Conservation (phyloP, 2,888 invertebrate species). For the Pomacea canaliculata region DNA sequence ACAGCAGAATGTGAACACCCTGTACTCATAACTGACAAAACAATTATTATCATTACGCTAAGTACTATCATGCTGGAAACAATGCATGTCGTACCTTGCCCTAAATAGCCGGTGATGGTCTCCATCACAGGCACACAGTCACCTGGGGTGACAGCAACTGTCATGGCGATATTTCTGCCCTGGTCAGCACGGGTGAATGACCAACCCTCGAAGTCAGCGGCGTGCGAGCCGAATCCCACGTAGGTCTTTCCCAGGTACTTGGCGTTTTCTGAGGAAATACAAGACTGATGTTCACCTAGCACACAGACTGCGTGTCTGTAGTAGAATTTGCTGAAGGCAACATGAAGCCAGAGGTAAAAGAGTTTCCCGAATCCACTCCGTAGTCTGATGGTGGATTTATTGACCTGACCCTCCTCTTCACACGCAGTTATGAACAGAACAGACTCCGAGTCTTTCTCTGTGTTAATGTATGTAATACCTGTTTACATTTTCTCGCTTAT, state of each 20-base stretch:
- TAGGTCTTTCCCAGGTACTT: conserved; percentile 29
- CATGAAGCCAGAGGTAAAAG: too few relatives aligned
- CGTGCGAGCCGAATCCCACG: conserved; percentile 24
- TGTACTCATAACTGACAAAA: too few relatives aligned
- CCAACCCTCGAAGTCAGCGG: conserved; percentile 24
- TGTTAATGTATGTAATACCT: too few relatives aligned
- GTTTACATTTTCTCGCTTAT: too few relatives aligned
- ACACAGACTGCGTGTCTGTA: neutral
- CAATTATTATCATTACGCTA: too few relatives aligned
- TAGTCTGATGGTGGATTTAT: neutral
- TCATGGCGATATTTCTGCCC: conserved; percentile 32
- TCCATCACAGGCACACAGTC: conserved; percentile 33
- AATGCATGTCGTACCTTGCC: conserved; percentile 14
- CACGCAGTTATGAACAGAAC: too few relatives aligned
- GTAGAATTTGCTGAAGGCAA: neutral
- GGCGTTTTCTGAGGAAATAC: conserved; percentile 17
- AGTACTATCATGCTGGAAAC: too few relatives aligned
- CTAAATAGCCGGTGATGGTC: conserved; percentile 27
- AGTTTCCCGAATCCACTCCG: neutral
- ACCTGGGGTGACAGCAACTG: conserved; percentile 27
- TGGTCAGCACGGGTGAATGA: conserved; percentile 29
- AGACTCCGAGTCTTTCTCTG: too few relatives aligned
- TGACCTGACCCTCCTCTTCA: too few relatives aligned
- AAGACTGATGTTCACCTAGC: neutral
- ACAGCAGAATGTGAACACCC: too few relatives aligned